These are phyloP conservation scores for Entomyzon cyanotis DNA, from an alignment of 2,113 vertebrate genomes.

Conservation along the genomic window DNA sequence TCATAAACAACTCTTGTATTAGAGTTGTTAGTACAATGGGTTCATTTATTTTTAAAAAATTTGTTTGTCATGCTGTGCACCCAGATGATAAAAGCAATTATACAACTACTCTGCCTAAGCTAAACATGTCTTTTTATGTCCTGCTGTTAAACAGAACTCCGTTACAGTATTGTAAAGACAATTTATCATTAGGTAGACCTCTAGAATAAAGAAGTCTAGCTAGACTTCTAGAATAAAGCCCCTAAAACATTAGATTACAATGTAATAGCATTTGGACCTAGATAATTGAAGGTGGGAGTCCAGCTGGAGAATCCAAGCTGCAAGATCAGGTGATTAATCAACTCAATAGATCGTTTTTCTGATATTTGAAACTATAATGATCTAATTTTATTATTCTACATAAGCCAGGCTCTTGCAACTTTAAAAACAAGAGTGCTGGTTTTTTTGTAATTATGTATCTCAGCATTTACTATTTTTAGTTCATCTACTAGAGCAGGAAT, in stretches of 20 bases:
- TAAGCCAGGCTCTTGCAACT: background rate
- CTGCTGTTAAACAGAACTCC: background rate
- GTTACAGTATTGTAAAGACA: background rate
- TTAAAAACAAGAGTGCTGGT: background rate
- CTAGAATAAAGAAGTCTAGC: background rate
- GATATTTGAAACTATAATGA: background rate
- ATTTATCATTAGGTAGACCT: background rate
- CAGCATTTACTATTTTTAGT: conserved; percentile 11
- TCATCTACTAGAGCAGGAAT: background rate
- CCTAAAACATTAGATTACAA: background rate
- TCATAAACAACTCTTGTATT: background rate
- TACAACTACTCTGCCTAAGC: background rate
- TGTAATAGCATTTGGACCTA: background rate
- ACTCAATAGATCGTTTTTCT: background rate
- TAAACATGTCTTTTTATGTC: background rate
- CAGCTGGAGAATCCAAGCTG: background rate
- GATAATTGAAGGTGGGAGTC: background rate
- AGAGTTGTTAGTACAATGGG: background rate
- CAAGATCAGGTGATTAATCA: background rate
- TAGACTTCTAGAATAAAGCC: background rate
- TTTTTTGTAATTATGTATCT: background rate
- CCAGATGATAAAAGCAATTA: background rate
- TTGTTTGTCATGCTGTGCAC: background rate
- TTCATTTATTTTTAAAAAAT: background rate
- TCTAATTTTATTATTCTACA: conserved; percentile 8